Percentiles rank a stretch among this genome's conserved stretches.
These are phyloP conservation scores for Gymnarchus niloticus DNA, from an alignment of 2,113 vertebrate genomes.

Conservation along the genomic window DNA sequence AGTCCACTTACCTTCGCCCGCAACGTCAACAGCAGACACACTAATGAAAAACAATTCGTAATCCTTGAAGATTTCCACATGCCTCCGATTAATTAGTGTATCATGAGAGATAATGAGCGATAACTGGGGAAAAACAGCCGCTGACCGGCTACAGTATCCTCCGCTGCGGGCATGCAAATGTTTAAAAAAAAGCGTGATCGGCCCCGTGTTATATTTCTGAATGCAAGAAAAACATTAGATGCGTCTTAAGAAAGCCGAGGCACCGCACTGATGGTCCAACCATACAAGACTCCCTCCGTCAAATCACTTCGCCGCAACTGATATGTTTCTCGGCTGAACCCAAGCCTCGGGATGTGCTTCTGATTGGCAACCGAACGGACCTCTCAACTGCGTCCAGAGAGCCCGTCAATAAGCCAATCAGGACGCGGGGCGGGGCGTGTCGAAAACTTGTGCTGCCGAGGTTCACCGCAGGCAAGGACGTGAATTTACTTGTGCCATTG, in stretches of 20 bases:
- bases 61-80: conserved; percentile 69
- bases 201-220: conserved; percentile 41
- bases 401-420: conserved; percentile 59
- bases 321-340: conserved; percentile 54
- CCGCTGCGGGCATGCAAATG: conserved; percentile 62
- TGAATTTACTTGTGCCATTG: conserved; percentile 3
- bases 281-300: conserved; percentile 58
- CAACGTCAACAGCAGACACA: conserved; percentile 66
- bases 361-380: conserved; percentile 64
- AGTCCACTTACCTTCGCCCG: conserved; percentile 63
- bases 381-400: conserved; percentile 53
- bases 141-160: conserved; percentile 59
- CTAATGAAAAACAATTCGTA: conserved; percentile 58
- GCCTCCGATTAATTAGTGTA: conserved; percentile 65
- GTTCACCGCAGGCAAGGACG: conserved; percentile 8
- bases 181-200: conserved; percentile 44
- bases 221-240: conserved; percentile 45
- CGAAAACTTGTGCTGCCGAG: conserved; percentile 46
- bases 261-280: conserved; percentile 57
- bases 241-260: conserved; percentile 41
- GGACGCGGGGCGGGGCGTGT: conserved; percentile 52
- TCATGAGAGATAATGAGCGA: conserved; percentile 42
- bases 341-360: conserved; percentile 54
- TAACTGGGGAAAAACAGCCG: conserved; percentile 56
- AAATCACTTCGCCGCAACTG: conserved; percentile 68